Evolutionary conservation across 2,113 vertebrate genomes (phyloP).

Genomic region (Etheostoma cragini): DNA sequence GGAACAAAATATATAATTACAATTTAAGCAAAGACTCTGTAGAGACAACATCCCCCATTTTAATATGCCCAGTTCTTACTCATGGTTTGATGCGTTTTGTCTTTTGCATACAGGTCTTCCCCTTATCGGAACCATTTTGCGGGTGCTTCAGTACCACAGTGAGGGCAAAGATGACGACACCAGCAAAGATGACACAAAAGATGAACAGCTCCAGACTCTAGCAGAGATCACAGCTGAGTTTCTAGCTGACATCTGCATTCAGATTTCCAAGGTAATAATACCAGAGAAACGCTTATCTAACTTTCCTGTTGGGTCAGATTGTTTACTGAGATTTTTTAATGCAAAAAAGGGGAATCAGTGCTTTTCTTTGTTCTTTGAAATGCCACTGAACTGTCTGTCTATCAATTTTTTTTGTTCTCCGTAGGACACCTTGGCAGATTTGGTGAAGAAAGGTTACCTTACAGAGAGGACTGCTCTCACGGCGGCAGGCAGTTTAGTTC

Average conservation of each 20-base stretch:
- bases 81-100: background rate
- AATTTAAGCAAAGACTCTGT: background rate
- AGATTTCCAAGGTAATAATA: constrained; percentile 79
- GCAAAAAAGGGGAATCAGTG: background rate
- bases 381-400: background rate
- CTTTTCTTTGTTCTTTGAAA: background rate
- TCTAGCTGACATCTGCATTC: constrained; percentile 87
- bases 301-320: background rate
- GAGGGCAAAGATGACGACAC: constrained; percentile 75
- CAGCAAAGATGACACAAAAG: constrained; percentile 65
- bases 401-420: constrained; percentile 23
- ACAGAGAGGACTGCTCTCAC: constrained; percentile 86
- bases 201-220: constrained; percentile 89
- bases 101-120: constrained; percentile 77
- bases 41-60: background rate
- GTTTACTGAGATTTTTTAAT: background rate
- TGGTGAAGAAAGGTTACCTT: constrained; percentile 87
- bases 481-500: constrained; percentile 86
- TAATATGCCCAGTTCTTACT: background rate
- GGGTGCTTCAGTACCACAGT: constrained; percentile 87
- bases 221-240: constrained; percentile 91
- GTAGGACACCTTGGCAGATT: constrained; percentile 87
- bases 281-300: background rate
- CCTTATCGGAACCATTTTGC: constrained; percentile 88
- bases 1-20: background rate